Percentiles rank a stretch among this genome's conserved stretches.
phyloP scores from a whole-genome alignment of 2,797 vertebrate species.

The Betta splendens region DNA sequence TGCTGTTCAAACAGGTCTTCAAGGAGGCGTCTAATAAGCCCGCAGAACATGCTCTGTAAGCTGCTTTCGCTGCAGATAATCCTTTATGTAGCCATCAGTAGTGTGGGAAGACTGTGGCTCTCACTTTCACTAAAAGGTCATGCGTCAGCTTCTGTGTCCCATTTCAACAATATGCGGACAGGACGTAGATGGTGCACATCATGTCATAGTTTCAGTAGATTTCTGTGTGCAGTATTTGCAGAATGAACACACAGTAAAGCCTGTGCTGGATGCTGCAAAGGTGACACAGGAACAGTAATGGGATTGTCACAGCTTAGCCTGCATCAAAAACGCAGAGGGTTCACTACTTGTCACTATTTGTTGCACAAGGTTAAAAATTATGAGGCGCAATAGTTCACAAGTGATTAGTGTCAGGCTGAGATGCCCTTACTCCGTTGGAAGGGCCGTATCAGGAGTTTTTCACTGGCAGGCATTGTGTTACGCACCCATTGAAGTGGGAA shows the following conservation, averaged over 20 bases:
- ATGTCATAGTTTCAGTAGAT: no score
- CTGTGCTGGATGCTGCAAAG: slow-evolving; percentile 5
- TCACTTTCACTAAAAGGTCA: slow-evolving; percentile 43
- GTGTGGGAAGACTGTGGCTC: slow-evolving; percentile 3
- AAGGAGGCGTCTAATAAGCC: slow-evolving; percentile 42
- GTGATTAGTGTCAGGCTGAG: slow-evolving; percentile 13
- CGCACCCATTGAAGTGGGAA: slow-evolving; percentile 10
- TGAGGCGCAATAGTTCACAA: slow-evolving; percentile 1
- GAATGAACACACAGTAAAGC: background rate
- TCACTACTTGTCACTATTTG: slow-evolving; percentile 20
- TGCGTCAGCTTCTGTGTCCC: background rate
- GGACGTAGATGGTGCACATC: no score
- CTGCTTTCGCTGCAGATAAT: slow-evolving; percentile 67
- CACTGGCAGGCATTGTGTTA: background rate
- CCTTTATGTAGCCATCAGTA: slow-evolving; percentile 44
- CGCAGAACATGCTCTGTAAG: slow-evolving; percentile 55
- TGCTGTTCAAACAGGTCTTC: background rate
- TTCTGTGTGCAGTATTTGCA: background rate
- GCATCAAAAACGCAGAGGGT: slow-evolving; percentile 11
- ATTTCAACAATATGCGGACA: no score
- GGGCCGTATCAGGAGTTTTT: background rate
- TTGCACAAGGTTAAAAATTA: slow-evolving; percentile 14
- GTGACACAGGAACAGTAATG: slow-evolving; percentile 21
- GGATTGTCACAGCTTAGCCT: slow-evolving; percentile 37
- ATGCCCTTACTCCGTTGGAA: no score